These are phyloP conservation scores for Channa argus DNA, from an alignment of 2,113 vertebrate genomes.

Conservation along the genomic window DNA sequence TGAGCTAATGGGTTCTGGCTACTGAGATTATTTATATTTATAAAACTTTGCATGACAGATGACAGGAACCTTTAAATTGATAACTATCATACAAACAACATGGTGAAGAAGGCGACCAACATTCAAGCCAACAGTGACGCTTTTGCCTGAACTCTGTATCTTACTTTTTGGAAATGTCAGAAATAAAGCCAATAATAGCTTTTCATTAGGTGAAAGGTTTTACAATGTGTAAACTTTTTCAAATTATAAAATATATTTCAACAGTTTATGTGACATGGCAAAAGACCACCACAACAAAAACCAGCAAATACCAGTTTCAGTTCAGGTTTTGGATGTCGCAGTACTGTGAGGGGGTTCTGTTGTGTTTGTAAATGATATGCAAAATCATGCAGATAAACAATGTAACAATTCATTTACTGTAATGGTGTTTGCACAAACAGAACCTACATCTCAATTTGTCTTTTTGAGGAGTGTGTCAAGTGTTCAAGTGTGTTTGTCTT, in stretches of 20 bases:
- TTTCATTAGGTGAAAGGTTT: no score
- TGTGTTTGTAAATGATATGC: constrained; percentile 40
- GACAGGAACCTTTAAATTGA: background rate
- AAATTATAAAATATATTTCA: background rate
- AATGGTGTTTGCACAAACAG: constrained; percentile 6
- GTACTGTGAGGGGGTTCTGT: constrained; percentile 11
- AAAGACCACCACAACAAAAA: background rate
- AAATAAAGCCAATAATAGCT: no score
- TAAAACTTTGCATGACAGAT: background rate
- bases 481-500: background rate
- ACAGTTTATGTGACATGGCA: constrained; percentile 1
- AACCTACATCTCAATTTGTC: constrained; percentile 15
- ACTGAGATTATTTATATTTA: background rate
- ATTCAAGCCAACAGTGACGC: no score
- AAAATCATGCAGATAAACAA: constrained; percentile 38
- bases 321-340: background rate
- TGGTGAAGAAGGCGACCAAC: no score
- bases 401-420: constrained; percentile 11
- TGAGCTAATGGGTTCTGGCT: background rate
- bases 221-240: no score
- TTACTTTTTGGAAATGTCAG: no score
- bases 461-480: background rate
- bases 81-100: background rate
- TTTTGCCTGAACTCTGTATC: no score
- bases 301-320: background rate